These are phyloP conservation scores for Falco rusticolus DNA, from an alignment of 2,797 vertebrate genomes.

Conservation along the genomic window DNA sequence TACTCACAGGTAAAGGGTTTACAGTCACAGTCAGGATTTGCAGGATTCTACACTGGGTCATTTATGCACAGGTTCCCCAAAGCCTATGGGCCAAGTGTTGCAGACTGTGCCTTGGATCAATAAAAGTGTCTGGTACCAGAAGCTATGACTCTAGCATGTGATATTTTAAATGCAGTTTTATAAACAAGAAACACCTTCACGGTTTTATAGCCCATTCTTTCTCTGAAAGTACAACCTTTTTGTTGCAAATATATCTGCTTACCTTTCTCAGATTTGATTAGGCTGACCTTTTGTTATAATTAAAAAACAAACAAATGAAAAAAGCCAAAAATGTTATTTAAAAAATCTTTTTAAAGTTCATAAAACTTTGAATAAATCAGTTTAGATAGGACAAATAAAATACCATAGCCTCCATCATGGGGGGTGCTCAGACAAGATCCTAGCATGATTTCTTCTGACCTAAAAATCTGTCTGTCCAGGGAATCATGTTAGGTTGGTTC, in stretches of 20 bases:
- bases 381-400: background rate
- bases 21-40: background rate
- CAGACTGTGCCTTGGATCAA: background rate
- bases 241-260: background rate
- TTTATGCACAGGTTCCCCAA: background rate
- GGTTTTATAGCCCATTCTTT: background rate
- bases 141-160: background rate
- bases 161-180: background rate
- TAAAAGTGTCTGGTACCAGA: background rate
- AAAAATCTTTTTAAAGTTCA: background rate
- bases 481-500: background rate
- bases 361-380: background rate
- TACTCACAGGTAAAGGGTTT: background rate
- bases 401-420: background rate
- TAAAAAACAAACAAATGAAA: background rate
- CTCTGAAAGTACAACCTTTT: background rate
- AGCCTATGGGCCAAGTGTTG: background rate
- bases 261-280: background rate
- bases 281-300: background rate
- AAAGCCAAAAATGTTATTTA: background rate
- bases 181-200: background rate
- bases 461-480: background rate
- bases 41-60: background rate
- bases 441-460: background rate
- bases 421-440: background rate